These are phyloP conservation scores for Chrysochloris asiatica DNA, from an alignment of 2,113 vertebrate genomes.

Conservation along the genomic window DNA sequence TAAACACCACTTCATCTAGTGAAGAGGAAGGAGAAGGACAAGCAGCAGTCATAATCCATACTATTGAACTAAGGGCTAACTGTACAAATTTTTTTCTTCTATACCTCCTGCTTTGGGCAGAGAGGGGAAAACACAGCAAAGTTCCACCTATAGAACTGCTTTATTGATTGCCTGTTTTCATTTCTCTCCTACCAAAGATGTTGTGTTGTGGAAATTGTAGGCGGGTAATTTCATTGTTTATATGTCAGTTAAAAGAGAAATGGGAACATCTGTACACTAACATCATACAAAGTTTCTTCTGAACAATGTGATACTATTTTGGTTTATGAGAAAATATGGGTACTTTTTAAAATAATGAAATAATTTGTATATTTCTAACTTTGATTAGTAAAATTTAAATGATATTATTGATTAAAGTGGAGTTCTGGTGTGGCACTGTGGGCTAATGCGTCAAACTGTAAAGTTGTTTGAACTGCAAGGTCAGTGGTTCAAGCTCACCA, in stretches of 20 bases:
- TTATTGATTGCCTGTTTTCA: slow-evolving; percentile 34
- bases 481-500: too few species aligned
- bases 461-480: too few species aligned
- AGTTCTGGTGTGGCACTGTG: too few species aligned
- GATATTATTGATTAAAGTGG: neutral
- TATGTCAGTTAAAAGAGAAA: slow-evolving; percentile 34
- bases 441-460: too few species aligned
- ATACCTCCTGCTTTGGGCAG: slow-evolving; percentile 22
- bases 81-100: slow-evolving; percentile 1
- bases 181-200: slow-evolving; percentile 16
- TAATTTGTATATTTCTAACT: neutral
- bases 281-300: neutral
- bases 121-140: neutral
- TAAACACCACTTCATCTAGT: neutral
- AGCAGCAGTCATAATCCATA: neutral
- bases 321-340: neutral
- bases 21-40: neutral
- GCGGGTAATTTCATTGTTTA: neutral
- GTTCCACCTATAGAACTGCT: neutral
- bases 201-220: slow-evolving; percentile 30
- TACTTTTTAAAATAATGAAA: slow-evolving; percentile 54
- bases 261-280: slow-evolving; percentile 37
- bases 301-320: slow-evolving; percentile 6
- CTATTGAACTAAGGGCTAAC: neutral
- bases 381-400: slow-evolving; percentile 51